Percentiles rank a stretch among this genome's conserved stretches.
Evolutionary conservation across 2,888 invertebrate species (phyloP).

Genomic region (Acrobeloides nanus): DNA sequence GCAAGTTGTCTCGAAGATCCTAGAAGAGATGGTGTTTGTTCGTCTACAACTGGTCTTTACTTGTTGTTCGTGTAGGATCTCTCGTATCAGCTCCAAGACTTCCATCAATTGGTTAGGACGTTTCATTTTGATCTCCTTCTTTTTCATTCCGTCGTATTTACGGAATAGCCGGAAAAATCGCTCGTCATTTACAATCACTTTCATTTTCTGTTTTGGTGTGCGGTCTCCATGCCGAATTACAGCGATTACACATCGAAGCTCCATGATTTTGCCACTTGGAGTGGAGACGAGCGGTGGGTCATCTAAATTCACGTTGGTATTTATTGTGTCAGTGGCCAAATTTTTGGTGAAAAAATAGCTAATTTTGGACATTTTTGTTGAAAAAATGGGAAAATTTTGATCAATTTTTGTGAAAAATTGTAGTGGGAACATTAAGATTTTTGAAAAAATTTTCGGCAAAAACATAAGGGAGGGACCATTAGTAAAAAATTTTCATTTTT

Average conservation of each 20-base stretch:
- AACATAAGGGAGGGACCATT: too few species aligned
- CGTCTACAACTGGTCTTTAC: constrained; percentile 7
- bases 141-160: constrained; percentile 88
- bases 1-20: constrained; percentile 1
- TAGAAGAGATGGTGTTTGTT: not conserved
- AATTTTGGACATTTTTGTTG: not conserved
- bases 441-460: too few species aligned
- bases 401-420: not conserved
- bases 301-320: constrained; percentile 61
- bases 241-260: constrained; percentile 84
- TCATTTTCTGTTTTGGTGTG: constrained; percentile 99
- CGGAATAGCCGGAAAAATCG: constrained; percentile 87
- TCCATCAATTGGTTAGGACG: constrained; percentile 93
- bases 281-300: constrained; percentile 98
- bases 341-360: not conserved
- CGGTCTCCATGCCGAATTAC: constrained; percentile 95
- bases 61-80: constrained; percentile 59
- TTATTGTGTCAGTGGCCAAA: not conserved
- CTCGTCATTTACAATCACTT: constrained; percentile 60
- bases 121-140: constrained; percentile 92
- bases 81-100: constrained; percentile 89
- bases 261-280: constrained; percentile 95
- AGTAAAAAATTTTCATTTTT: constrained; percentile 3
- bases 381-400: not conserved
- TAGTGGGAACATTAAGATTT: too few species aligned